Conservation (phyloP, 2,797 vertebrate species). For the Alectoris magna region DNA sequence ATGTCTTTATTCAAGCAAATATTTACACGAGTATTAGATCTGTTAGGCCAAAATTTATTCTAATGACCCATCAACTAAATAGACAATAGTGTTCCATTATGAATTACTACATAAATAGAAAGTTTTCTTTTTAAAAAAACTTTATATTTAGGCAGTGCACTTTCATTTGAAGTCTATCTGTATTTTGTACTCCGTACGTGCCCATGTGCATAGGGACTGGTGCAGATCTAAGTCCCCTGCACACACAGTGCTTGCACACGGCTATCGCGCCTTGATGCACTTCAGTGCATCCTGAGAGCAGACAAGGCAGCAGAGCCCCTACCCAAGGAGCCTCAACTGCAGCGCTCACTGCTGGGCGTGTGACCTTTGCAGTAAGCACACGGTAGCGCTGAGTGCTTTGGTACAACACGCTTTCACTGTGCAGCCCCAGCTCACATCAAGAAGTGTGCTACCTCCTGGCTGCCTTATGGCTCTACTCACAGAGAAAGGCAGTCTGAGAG, state of each 20-base stretch:
- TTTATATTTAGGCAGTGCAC: not conserved
- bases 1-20: not conserved
- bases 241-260: not conserved
- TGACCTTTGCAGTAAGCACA: fast-evolving
- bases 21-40: not conserved
- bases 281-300: not conserved
- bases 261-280: not conserved
- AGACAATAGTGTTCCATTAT: not conserved
- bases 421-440: not conserved
- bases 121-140: not conserved
- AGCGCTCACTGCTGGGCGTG: not conserved
- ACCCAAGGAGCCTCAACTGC: not conserved
- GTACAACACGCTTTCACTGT: not conserved
- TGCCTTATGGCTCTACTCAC: not conserved
- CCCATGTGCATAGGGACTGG: not conserved
- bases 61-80: not conserved
- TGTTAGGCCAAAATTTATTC: not conserved
- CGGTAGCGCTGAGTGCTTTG: not conserved
- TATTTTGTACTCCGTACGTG: not conserved
- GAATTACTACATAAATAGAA: not conserved
- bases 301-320: not conserved
- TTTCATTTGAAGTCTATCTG: not conserved
- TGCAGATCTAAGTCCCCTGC: not conserved
- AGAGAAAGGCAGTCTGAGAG: not conserved
- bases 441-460: not conserved